Evolutionary conservation across 2,888 invertebrate species (phyloP).

Genomic region (Craniophora ligustri): DNA sequence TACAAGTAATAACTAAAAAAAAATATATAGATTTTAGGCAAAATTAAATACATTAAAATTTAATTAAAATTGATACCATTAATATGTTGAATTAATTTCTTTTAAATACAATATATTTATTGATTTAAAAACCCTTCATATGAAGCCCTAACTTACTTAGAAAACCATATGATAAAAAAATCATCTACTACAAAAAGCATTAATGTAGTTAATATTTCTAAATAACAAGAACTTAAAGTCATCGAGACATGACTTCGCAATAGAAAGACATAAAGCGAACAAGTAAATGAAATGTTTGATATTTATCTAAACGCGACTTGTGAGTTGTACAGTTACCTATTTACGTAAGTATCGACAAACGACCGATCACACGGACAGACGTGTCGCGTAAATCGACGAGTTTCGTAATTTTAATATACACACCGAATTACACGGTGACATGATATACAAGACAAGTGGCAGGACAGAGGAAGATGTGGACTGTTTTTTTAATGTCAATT

Average conservation of each 20-base stretch:
- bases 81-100: no score
- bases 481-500: background rate
- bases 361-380: slow-evolving; percentile 49
- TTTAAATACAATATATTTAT: no score
- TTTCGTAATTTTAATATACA: slow-evolving; percentile 66
- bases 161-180: no score
- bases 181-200: no score
- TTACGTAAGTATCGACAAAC: slow-evolving; percentile 49
- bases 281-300: slow-evolving; percentile 27
- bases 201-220: no score
- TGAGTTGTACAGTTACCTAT: slow-evolving; percentile 29
- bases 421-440: slow-evolving; percentile 70
- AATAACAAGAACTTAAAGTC: background rate
- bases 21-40: no score
- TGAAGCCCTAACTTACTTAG: no score
- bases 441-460: slow-evolving; percentile 56
- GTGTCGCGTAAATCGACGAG: slow-evolving; percentile 61
- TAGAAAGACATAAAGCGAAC: slow-evolving; percentile 11
- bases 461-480: slow-evolving; percentile 45
- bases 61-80: no score
- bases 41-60: no score
- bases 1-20: no score
- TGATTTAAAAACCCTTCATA: no score
- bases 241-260: background rate
- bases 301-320: slow-evolving; percentile 38